Conservation (phyloP, 53 echinoderm and acorn worm species). For the Actinopyga echinites region DNA sequence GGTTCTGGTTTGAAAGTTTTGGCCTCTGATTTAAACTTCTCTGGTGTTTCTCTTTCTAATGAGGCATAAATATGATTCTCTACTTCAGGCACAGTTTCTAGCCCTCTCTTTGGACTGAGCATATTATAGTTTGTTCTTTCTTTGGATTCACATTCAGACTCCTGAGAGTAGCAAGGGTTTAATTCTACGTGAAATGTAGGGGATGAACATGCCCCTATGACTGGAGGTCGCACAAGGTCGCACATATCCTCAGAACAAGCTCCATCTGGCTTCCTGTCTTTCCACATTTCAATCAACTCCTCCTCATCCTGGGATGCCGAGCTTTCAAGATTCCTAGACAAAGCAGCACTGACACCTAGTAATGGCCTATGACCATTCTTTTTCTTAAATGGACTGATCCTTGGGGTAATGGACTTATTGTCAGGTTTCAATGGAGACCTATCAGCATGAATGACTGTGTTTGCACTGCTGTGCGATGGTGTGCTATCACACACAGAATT, state of each 20-base stretch:
- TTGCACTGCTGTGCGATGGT: slow-evolving; percentile 53
- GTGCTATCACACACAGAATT: slow-evolving; percentile 49
- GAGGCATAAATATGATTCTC: slow-evolving; percentile 43
- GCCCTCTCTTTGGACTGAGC: slow-evolving; percentile 24
- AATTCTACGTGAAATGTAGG: slow-evolving; percentile 95
- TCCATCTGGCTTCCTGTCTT: slow-evolving; percentile 82
- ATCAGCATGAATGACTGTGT: slow-evolving; percentile 23
- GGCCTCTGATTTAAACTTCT: not conserved
- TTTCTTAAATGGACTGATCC: slow-evolving; percentile 24
- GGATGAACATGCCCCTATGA: slow-evolving; percentile 91
- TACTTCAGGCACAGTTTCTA: slow-evolving; percentile 37
- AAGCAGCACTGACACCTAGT: slow-evolving; percentile 62
- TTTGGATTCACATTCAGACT: slow-evolving; percentile 76
- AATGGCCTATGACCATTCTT: slow-evolving; percentile 8
- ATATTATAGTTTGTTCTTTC: slow-evolving; percentile 34
- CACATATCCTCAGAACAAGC: slow-evolving; percentile 84
- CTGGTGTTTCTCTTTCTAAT: slow-evolving; percentile 24
- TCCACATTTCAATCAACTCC: slow-evolving; percentile 49
- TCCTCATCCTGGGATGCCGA: slow-evolving; percentile 46
- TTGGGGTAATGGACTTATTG: slow-evolving; percentile 64
- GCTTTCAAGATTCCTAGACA: slow-evolving; percentile 57
- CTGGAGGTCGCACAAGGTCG: slow-evolving; percentile 82
- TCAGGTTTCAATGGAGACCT: slow-evolving; percentile 48
- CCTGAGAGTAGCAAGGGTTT: slow-evolving; percentile 91
- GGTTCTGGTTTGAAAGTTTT: slow-evolving; percentile 13